Evolutionary conservation across 1,140 invertebrate genomes (phyloP).

Genomic region (Aphelinus atriplicis): DNA sequence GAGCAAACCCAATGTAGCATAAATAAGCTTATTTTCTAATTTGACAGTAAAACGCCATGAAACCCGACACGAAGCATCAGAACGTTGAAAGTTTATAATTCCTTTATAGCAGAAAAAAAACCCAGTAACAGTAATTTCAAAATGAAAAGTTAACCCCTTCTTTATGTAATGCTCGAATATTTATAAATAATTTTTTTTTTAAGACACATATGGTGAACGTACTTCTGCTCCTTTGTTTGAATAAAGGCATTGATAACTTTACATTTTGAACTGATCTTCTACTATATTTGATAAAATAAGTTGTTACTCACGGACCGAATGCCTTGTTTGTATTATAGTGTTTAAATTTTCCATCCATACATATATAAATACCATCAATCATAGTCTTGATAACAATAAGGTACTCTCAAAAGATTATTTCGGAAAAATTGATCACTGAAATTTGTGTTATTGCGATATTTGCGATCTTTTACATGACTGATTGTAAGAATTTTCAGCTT

Average conservation of each 20-base stretch:
- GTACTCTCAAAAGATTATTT: constrained; percentile 38
- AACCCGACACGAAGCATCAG: too few species aligned
- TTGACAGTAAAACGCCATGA: too few species aligned
- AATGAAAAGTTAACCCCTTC: too few species aligned
- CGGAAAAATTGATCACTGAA: constrained; percentile 31
- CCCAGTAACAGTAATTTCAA: too few species aligned
- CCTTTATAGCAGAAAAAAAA: too few species aligned
- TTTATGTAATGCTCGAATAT: too few species aligned
- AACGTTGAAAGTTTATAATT: too few species aligned
- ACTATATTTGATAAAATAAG: constrained; percentile 24
- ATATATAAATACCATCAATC: constrained; percentile 32
- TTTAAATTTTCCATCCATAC: constrained; percentile 21
- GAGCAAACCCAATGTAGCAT: too few species aligned
- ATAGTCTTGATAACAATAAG: constrained; percentile 42
- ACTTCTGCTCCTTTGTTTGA: constrained; percentile 11
- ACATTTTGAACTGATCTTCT: constrained; percentile 12
- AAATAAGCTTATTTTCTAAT: too few species aligned
- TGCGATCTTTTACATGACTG: constrained; percentile 18
- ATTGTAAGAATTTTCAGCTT: constrained; percentile 29
- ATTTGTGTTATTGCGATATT: constrained; percentile 35
- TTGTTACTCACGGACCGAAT: not conserved
- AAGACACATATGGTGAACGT: constrained; percentile 11
- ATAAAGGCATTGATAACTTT: constrained; percentile 38
- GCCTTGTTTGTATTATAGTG: constrained; percentile 29
- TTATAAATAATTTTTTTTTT: not conserved